These are phyloP conservation scores for Drosophila tristis DNA, from an alignment of 1,140 invertebrate genomes.

Conservation along the genomic window DNA sequence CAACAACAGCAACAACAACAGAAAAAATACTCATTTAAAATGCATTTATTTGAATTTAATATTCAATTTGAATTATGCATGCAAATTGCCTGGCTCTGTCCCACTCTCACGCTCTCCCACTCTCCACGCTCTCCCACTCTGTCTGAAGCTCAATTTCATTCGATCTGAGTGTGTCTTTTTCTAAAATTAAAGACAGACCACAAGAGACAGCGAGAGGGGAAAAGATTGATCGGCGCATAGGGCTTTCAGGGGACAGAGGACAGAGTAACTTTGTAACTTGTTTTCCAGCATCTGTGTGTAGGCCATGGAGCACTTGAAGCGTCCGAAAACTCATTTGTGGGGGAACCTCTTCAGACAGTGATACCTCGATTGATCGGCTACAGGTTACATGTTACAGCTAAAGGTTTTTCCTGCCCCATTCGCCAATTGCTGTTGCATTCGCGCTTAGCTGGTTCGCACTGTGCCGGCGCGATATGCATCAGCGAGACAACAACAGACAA, in stretches of 20 bases:
- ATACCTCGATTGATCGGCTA: too few species aligned
- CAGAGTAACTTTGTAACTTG: constrained; percentile 21
- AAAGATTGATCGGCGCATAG: constrained; percentile 12
- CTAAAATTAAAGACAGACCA: constrained; percentile 2
- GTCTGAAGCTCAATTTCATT: background rate
- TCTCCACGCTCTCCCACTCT: background rate
- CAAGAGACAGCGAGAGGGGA: constrained; percentile 17
- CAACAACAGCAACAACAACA: background rate
- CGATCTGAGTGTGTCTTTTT: background rate
- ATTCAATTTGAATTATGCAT: constrained; percentile 76
- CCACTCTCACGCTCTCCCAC: background rate
- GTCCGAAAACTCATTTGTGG: constrained; percentile 1
- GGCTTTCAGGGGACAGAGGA: background rate
- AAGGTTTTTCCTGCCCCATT: too few species aligned
- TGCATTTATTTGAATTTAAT: constrained; percentile 74
- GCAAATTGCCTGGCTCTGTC: constrained; percentile 49
- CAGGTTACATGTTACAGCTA: too few species aligned
- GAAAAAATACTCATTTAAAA: constrained; percentile 56
- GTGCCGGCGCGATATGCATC: constrained; percentile 43
- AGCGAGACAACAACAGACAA: constrained; percentile 27
- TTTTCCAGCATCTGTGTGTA: constrained; percentile 35
- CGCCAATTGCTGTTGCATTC: background rate
- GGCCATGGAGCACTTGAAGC: constrained; percentile 20
- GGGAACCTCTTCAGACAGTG: constrained; percentile 16
- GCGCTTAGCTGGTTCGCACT: constrained; percentile 9